Evolutionary conservation across 2,888 invertebrate genomes (phyloP), one percentile per base, ranked within the genome.

Genomic region (Polydrusus pterygomalis): DNA sequence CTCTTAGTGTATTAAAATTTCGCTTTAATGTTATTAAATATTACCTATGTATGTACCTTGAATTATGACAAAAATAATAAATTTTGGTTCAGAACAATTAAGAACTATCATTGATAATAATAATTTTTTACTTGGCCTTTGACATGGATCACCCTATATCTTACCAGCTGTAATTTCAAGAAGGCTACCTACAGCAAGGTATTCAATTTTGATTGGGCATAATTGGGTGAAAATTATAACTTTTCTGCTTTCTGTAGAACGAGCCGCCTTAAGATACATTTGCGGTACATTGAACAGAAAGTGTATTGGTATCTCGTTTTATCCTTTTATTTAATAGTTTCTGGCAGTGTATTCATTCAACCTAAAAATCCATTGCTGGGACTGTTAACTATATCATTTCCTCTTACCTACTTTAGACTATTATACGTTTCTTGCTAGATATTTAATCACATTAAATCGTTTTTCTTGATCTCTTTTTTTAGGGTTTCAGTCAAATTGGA

Each of bases 221-320:
- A 75, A 75, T 75, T 75, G 75, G 75, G 75, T 75, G 70, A 75
- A 75, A 75, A 75, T 75, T 75, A 71, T 49, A 58, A 70, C 65
- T 75, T 62, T 75, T 25, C 68, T 20, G 25, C 30, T 56, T 64
- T 54, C 45, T 51, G 51, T 54, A 43, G 15, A 58, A 45, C 20
- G 34, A 17, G 40, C 25, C 40, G 71, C 72, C 72, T 47, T 7
- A 45, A 65, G 72, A 54, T 67, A 65, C 47, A 34, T 40, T 63
- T 54, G 54, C 62, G 49, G 62, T 60, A 63, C 63, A 40, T 63
- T 54, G 62, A 43, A 43, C 34, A 54, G 54, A 58, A 58, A 38
- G n/a, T 30, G 10, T 5, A n/a, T 17, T 58, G 38, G 38, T 34
- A 17, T 38, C 10, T 17, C 20, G 30, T 56, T 56, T 34, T 58